Percentiles rank a stretch among this genome's conserved stretches.
Evolutionary conservation across 2,797 vertebrate genomes (phyloP).

Genomic region (Vespertilio murinus): DNA sequence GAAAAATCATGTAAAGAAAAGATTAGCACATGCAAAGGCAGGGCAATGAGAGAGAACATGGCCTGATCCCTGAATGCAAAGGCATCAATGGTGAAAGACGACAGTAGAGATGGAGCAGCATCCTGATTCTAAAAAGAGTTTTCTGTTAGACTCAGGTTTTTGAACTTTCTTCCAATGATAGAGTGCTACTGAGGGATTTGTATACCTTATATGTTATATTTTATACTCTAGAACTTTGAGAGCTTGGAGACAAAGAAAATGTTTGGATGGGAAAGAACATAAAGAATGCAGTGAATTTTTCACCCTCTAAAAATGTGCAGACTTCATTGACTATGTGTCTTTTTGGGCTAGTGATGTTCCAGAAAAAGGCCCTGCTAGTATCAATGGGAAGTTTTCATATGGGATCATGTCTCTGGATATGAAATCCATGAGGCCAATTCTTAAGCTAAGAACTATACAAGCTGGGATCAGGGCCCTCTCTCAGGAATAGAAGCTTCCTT

Average conservation of each 20-base stretch:
- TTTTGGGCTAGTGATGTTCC: not conserved
- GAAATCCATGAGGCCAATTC: not conserved
- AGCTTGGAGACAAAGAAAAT: not conserved
- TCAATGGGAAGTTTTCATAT: not conserved
- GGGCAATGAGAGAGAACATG: not conserved
- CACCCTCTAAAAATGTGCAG: not conserved
- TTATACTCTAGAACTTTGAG: not conserved
- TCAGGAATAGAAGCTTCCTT: not conserved
- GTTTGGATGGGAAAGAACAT: not conserved
- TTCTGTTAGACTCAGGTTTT: not conserved
- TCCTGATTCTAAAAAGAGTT: not conserved
- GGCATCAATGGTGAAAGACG: not conserved
- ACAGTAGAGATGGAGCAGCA: not conserved
- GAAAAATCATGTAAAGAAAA: not conserved
- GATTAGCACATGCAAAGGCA: not conserved
- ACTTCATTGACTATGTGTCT: not conserved
- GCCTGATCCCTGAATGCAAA: not conserved
- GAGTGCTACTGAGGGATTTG: not conserved
- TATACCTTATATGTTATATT: not conserved
- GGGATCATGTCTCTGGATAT: not conserved
- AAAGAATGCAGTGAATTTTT: not conserved
- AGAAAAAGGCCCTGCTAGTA: not conserved
- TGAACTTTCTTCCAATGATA: not conserved
- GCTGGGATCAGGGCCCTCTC: not conserved
- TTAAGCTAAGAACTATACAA: not conserved